Evolutionary conservation across 2,797 vertebrate genomes (phyloP).

Genomic region (Graptemys geographica): DNA sequence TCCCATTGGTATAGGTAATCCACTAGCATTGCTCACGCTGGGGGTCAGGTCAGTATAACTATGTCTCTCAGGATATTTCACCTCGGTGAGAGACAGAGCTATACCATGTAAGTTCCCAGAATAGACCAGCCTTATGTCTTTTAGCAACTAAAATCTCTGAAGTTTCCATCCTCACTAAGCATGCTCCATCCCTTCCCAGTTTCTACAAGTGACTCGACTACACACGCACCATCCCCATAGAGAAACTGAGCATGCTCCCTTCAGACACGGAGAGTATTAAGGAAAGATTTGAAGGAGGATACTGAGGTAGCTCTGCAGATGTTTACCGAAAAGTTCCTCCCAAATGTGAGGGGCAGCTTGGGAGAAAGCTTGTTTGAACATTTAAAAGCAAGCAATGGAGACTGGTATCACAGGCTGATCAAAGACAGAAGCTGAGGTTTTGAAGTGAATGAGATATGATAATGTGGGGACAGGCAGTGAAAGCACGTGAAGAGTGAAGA

Average conservation of each 20-base stretch:
- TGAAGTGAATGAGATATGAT: neutral
- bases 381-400: neutral
- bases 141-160: neutral
- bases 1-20: too few species aligned
- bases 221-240: neutral
- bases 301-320: too few species aligned
- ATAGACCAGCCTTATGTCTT: neutral
- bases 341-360: too few species aligned
- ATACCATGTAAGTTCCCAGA: too few species aligned
- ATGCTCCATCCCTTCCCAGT: neutral
- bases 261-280: too few species aligned
- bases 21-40: too few species aligned
- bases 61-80: too few species aligned
- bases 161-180: neutral
- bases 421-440: neutral
- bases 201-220: neutral
- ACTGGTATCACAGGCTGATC: neutral
- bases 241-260: too few species aligned
- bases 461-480: neutral
- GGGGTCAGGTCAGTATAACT: too few species aligned
- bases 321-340: too few species aligned
- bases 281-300: too few species aligned
- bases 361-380: neutral
- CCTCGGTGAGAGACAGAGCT: too few species aligned
- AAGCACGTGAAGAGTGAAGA: fast-evolving